Evolutionary conservation across 2,113 vertebrate species (phyloP), one percentile per base, ranked within the genome.

Genomic region (Menura novaehollandiae): DNA sequence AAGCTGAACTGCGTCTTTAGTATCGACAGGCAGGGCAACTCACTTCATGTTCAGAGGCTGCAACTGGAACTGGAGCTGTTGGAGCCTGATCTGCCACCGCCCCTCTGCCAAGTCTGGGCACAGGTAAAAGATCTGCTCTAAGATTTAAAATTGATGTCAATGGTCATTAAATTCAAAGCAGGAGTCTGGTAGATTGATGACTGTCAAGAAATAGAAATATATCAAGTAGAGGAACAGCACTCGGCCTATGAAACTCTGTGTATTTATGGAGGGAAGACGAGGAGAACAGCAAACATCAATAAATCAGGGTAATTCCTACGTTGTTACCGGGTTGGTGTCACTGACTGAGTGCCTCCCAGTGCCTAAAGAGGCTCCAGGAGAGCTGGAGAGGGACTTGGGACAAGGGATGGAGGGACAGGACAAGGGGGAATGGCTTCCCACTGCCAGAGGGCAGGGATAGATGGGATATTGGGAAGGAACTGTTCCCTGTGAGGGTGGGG

Each of bases 351-450:
- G 26, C 26, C 17, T 2, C 17, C 32, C 73, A 69, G 55, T 0
- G 33, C 46, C 46, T 37, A 6, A 68, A 33, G 32, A 6, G 27
- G 53, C 44, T 77, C 84, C 73, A 77, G 2, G 53, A 43, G 53
- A 68, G 53, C 21, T 60, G 73, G 37, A 67, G 44, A 51, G 44
- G 16, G 26, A 67, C 18, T 6, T 3, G 35, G 35, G 16, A 51
- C 35, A 58, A 43, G 35, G 32, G 2, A 4, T 21, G 35, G 37
- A 4, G 37, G 13, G 12, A 33, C n/a, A 39, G n/a, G 28, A 58
- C 35, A 26, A 0, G 0, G n/a, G n/a, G n/a, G 32, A 67, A 43
- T 35, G 72, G 32, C 3, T 43, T 76, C 37, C 1, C 16, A 35
- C 4, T 43, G 32, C 3, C 52, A 51, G 3, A 66, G 23, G 15